Base-by-base conservation (phyloP, 2,797 vertebrate genomes). In the Tokudaia muenninki region DNA sequence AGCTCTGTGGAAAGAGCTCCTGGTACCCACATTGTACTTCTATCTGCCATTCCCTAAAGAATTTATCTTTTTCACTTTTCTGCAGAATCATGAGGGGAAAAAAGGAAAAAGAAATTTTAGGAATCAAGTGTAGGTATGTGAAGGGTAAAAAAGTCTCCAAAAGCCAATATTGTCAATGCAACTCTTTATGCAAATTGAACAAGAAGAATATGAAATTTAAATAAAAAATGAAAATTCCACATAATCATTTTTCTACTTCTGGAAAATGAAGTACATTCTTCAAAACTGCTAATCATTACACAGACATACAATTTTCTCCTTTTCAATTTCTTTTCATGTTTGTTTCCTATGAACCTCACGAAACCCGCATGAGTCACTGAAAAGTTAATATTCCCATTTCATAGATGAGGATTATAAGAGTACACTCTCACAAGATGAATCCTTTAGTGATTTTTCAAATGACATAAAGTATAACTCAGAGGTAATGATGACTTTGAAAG, bases 281-380 rank as follows among this genome's bases (percentile, higher is more conserved):
- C 17, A 72, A 77, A 86, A 63, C 52, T 44, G 59, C 59, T 70
- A 89, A 31, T 22, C 24, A n/a, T 65, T 12, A 78, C 17, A 65
- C 34, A 72, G 57, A 52, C 75, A 90, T n/a, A 78, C 1, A 55
- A 10, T 57, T 19, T 75, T 72, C 31, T 75, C 52, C 84, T 92
- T 88, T 91, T 87, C 52, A 81, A 16, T 94, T 93, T 91, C 59
- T 63, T 93, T 95, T 92, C 65, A 88, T 13, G 41, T 93, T 96
- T 82, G 75, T 78, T 59, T 91, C 55, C 50, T 87, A 8, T 47
- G 61, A 92, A 70, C 90, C 59, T 92, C 81, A 72, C 3, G 47
- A 52, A 1, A 17, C 4, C 14, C 24, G 11, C 29, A 11, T 65
- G 86, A 47, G 55, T 92, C 65, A 79, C 11, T 86, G 75, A 90